Percentiles rank a stretch among this genome's conserved stretches.
Conservation (phyloP, 2,888 invertebrate genomes). For the Sclerodermus sp. region DNA sequence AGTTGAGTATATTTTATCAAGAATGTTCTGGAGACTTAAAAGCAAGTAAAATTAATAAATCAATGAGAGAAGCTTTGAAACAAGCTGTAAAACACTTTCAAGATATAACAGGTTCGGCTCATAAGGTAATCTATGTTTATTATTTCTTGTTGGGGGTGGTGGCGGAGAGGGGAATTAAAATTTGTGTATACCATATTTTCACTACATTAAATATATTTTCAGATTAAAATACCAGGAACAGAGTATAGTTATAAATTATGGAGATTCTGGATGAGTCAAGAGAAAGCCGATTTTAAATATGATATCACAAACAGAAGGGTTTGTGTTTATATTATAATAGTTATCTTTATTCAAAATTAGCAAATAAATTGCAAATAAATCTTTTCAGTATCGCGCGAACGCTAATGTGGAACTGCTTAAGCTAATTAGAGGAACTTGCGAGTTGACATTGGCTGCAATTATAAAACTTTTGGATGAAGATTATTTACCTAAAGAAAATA, state of each 20-base stretch:
- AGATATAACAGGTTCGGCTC: constrained; percentile 47
- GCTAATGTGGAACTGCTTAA: constrained; percentile 52
- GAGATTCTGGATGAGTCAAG: constrained; percentile 76
- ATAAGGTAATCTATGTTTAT: constrained; percentile 35
- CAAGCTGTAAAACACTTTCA: constrained; percentile 59
- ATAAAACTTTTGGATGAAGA: constrained; percentile 68
- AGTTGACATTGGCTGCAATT: constrained; percentile 71
- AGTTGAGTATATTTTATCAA: constrained; percentile 76
- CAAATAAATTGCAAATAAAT: constrained; percentile 1
- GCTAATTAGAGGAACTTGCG: constrained; percentile 63
- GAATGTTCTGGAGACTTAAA: constrained; percentile 73
- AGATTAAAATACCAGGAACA: constrained; percentile 55
- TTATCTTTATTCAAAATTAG: constrained; percentile 1
- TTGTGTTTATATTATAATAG: constrained; percentile 4
- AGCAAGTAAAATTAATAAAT: constrained; percentile 70
- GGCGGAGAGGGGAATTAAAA: not conserved
- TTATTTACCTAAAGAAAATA: constrained; percentile 67
- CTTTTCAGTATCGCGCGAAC: constrained; percentile 39
- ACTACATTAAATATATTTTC: constrained; percentile 9
- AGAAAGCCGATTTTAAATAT: constrained; percentile 66
- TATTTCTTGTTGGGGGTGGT: too few relatives aligned
- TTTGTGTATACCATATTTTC: not conserved
- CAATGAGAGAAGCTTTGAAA: constrained; percentile 67
- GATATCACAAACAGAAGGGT: constrained; percentile 68
- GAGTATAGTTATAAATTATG: constrained; percentile 69